These are phyloP conservation scores for Cochlearius cochlearius DNA, from an alignment of 2,113 vertebrate genomes.

Conservation along the genomic window DNA sequence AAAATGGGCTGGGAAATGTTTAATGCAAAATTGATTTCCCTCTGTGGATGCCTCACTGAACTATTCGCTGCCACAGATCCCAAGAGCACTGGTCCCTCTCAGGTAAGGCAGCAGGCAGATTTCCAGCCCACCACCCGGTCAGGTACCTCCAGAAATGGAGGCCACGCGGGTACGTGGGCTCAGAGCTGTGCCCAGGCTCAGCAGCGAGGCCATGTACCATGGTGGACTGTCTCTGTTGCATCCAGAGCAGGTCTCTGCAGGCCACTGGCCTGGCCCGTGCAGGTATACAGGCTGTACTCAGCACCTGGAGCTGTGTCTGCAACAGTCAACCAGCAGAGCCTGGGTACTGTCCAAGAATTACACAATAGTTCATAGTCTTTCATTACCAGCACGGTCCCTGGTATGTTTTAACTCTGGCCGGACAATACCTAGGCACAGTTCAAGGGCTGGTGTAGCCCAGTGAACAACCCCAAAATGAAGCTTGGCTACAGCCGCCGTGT, in stretches of 20 bases:
- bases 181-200: neutral
- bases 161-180: rapidly evolving
- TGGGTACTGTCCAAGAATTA: neutral
- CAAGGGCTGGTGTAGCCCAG: neutral
- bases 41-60: neutral
- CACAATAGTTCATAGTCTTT: neutral
- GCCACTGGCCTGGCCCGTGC: neutral
- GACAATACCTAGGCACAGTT: neutral
- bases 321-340: neutral
- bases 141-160: neutral
- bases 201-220: rapidly evolving
- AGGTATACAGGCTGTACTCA: neutral
- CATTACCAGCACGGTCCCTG: no score
- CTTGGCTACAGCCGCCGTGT: neutral
- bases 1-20: neutral
- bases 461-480: neutral
- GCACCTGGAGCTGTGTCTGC: neutral
- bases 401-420: neutral
- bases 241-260: neutral
- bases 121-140: neutral
- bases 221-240: neutral
- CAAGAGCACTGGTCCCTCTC: neutral
- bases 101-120: neutral
- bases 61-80: neutral
- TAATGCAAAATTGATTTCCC: neutral